Percentiles rank a stretch among this genome's conserved stretches.
These are phyloP conservation scores for Notodonta ziczac DNA, from an alignment of 2,888 invertebrate genomes.

Conservation along the genomic window DNA sequence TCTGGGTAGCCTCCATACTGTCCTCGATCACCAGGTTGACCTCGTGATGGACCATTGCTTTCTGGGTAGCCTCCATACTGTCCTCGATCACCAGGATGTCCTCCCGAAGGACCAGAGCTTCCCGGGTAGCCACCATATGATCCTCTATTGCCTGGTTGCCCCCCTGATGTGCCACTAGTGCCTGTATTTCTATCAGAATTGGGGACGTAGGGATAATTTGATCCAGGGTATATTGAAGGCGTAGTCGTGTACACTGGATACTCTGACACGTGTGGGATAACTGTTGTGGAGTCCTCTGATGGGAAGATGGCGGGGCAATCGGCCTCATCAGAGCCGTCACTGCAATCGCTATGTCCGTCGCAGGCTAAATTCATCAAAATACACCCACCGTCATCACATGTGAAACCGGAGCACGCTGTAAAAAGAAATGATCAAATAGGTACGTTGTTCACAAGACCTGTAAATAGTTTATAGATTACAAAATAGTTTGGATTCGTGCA, in stretches of 20 bases:
- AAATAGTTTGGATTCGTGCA: not conserved
- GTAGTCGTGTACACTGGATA: slow-evolving; percentile 10
- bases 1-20: no score
- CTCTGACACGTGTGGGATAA: not conserved
- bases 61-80: not conserved
- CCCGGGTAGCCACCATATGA: not conserved
- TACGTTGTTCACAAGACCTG: not conserved
- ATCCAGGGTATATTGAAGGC: not conserved
- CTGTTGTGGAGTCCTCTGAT: slow-evolving; percentile 9
- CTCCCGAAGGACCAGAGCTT: not conserved
- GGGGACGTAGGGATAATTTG: not conserved
- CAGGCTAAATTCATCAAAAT: slow-evolving; percentile 86
- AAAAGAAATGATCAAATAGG: slow-evolving; percentile 21
- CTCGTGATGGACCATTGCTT: not conserved
- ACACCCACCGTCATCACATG: slow-evolving; percentile 88
- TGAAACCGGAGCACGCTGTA: slow-evolving; percentile 87
- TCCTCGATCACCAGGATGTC: not conserved
- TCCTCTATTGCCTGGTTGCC: not conserved
- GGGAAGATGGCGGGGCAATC: slow-evolving; percentile 67
- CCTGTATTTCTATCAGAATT: not conserved
- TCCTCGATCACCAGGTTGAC: not conserved
- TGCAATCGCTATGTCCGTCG: slow-evolving; percentile 86
- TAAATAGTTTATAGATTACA: not conserved
- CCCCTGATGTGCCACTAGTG: not conserved
- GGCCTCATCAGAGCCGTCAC: slow-evolving; percentile 88